Evolutionary conservation across 1,140 invertebrate genomes (phyloP), one percentile per base, ranked within the genome.

Genomic region (Lasioglossum albipes): DNA sequence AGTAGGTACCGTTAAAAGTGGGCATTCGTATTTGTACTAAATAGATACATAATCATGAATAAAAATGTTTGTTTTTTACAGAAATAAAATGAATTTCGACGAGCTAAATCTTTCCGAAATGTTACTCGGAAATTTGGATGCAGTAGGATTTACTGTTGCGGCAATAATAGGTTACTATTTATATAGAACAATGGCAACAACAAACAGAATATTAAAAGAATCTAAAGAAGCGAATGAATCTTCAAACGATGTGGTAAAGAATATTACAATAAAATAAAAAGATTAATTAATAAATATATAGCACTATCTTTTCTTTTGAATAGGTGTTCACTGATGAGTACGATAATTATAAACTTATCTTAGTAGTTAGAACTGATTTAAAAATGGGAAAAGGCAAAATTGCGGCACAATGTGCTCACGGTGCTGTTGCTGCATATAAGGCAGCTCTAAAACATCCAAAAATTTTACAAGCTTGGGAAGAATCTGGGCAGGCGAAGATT

Each of bases 351-450:
- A 98, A 98, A 94, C 93, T 99, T 91, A 96, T 98, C 2, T 91
- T 99, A 66, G 96, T 98, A 36, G 96, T 98, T 4, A 94, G 98
- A 89, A 97, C 95, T 89, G 98, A 99, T 91, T 93, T 99, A 0
- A 97, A 97, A 91, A 99, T 99, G 98, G 96, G 96, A 27, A 98
- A 98, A 95, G 98, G 98, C 20, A 99, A 99, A 94, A 95, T 97
- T 65, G 98, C 97, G 49, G 97, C 98, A 6, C 98, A 98, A 92
- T 98, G 98, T 94, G 95, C 96, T 62, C 98, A 99, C 94, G 98
- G 97, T 69, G 96, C 98, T 10, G 96, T 97, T 36, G 95, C 95
- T 65, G 97, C 96, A 4, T 98, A 97, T 89, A 96, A 96, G 84
- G 94, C 95, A 22, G 93, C 95, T 13, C 93, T 91, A 74, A 94